A percentile compares a stretch with the other conserved stretches of the same genome.
Conservation (phyloP, 1,140 invertebrate species). For the Neoseiulus cucumeris region DNA sequence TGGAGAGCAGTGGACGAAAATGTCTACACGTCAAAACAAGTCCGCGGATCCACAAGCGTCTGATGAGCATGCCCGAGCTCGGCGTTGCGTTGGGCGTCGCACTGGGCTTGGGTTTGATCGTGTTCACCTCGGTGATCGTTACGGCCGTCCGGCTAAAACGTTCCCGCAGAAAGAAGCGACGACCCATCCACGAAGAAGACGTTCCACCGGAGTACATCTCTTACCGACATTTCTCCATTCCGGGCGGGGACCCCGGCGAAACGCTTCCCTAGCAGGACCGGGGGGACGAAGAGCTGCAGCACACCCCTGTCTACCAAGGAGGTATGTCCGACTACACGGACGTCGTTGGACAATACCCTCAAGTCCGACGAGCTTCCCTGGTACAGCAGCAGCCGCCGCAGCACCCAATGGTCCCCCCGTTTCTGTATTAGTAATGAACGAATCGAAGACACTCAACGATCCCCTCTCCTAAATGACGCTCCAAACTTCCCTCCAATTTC, state of each 20-base stretch:
- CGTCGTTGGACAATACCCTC: too few species aligned
- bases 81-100: conserved; percentile 62
- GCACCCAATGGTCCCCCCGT: too few species aligned
- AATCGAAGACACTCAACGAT: too few species aligned
- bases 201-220: conserved; percentile 44
- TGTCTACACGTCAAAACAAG: conserved; percentile 21
- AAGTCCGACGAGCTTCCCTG: too few species aligned
- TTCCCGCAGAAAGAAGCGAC: conserved; percentile 49
- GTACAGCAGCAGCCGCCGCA: too few species aligned
- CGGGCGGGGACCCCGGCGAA: conserved; percentile 15
- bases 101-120: conserved; percentile 60
- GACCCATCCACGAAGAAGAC: conserved; percentile 32
- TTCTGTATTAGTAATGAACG: too few species aligned
- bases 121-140: conserved; percentile 55
- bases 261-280: neutral
- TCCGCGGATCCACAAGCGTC: conserved; percentile 18
- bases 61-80: conserved; percentile 27
- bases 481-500: too few species aligned
- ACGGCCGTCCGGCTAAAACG: conserved; percentile 58
- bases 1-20: conserved; percentile 19
- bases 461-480: too few species aligned
- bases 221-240: conserved; percentile 35
- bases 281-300: too few species aligned
- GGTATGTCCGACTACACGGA: too few species aligned
- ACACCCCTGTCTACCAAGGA: too few species aligned